Base-by-base conservation (phyloP, 1,140 invertebrate species). In the Lepeophtheirus salmonis region DNA sequence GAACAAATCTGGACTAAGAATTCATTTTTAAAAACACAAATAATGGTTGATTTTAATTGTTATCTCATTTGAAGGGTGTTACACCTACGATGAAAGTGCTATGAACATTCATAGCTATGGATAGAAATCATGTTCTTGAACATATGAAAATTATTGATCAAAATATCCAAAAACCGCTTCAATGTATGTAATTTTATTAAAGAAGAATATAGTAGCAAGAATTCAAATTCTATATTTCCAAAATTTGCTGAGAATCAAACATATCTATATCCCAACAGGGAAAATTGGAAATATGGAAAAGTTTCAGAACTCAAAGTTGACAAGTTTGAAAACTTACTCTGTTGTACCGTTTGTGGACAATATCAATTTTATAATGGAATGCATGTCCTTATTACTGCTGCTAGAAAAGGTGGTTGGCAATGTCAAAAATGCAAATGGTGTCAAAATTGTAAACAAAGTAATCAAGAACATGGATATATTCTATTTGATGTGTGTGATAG, bases 401-500 rank as follows among this genome's bases (percentile, higher is more conserved):
- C 83, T 64, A 83, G 90, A 0, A 75, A 90, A 50, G 82, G 89
- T 17, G 90, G 90, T n/a, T 97, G 91, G 91, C 87, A 90, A 68
- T 97, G 92, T 72, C 77, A 82, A 18, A 79, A 83, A 60, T 97
- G 92, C 71, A 84, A 88, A 67, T 79, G 84, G 60, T 97, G 92
- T 72, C 89, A 94, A 72, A 84, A 89, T 50, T 96, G 90, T 71
- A 76, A 83, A 67, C 79, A 79, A 14, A 17, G 14, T 17, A 74
- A 62, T 74, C 75, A 67, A 53, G 66, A 67, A 55, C 30, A 62
- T 26, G 14, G 62, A 20, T 62, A 63, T 67, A 80, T 96, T 67
- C 77, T 86, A 2, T 96, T 90, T 76, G 90, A 95, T 70, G 83
- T 83, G 64, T 97, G 92, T 76, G 89, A 96, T 72, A 95, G 95